phyloP scores from a whole-genome alignment of 1,140 invertebrate genomes.

The Dolichoris vasculosae region DNA sequence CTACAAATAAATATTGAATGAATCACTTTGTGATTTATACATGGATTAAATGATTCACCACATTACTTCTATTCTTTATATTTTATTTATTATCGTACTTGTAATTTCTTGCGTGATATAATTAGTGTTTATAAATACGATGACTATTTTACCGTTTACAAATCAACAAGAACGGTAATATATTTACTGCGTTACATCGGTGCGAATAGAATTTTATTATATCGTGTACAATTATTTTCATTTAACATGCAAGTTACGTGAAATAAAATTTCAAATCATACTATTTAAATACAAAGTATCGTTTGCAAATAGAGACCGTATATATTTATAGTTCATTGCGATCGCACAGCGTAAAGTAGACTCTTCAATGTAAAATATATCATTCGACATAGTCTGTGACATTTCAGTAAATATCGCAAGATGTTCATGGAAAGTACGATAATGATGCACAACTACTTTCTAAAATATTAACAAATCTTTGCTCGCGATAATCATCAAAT shows the following conservation, averaged over 20 bases:
- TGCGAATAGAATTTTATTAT: neutral
- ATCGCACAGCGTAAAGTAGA: neutral
- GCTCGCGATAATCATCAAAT: conserved; percentile 11
- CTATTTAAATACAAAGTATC: neutral
- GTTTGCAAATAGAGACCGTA: neutral
- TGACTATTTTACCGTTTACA: neutral
- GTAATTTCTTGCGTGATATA: neutral
- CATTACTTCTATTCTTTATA: conserved; percentile 20
- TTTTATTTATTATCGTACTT: neutral
- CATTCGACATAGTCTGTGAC: conserved; percentile 10
- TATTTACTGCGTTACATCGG: neutral
- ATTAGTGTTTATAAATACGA: neutral
- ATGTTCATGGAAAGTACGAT: neutral
- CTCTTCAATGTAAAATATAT: conserved; percentile 2
- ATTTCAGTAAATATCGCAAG: conserved; percentile 28
- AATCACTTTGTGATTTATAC: neutral
- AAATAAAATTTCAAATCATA: neutral
- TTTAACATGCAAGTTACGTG: neutral
- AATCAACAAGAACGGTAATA: neutral
- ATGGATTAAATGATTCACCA: neutral
- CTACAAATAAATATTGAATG: conserved; percentile 28
- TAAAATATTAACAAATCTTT: neutral
- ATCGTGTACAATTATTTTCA: conserved; percentile 18
- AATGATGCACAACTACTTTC: neutral
- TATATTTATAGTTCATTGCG: conserved; percentile 4